Percentiles rank a stretch among this genome's conserved stretches.
phyloP scores from a whole-genome alignment of 2,113 vertebrate species.

The Todiramphus chloris region DNA sequence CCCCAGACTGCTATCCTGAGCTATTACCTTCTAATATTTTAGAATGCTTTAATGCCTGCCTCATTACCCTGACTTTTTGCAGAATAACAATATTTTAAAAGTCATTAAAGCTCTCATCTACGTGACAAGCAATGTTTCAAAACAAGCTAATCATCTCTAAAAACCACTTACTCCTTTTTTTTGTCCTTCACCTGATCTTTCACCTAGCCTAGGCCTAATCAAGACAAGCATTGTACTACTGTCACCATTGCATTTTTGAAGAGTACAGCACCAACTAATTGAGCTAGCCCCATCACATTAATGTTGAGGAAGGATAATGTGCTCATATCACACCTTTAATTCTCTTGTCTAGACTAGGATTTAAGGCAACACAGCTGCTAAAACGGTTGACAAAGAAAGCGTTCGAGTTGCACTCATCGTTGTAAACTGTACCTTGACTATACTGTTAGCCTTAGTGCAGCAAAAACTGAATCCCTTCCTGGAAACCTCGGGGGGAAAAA shows the following conservation, averaged over 20 bases:
- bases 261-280: neutral
- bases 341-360: slow-evolving; percentile 58
- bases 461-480: neutral
- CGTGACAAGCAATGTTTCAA: neutral
- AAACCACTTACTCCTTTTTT: neutral
- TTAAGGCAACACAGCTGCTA: slow-evolving; percentile 52
- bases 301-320: neutral
- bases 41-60: neutral
- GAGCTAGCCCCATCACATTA: neutral
- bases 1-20: neutral
- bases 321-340: slow-evolving; percentile 44
- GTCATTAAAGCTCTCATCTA: neutral
- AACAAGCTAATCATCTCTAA: neutral
- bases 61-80: neutral
- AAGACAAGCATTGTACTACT: neutral
- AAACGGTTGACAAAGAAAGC: slow-evolving; percentile 6
- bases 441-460: neutral
- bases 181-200: neutral
- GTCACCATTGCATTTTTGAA: neutral
- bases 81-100: neutral
- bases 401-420: neutral
- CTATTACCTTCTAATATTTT: neutral
- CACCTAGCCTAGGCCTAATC: neutral
- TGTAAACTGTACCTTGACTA: neutral
- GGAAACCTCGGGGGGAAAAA: neutral